Conservation (phyloP, 2,888 invertebrate genomes). For the Graphium colonna region DNA sequence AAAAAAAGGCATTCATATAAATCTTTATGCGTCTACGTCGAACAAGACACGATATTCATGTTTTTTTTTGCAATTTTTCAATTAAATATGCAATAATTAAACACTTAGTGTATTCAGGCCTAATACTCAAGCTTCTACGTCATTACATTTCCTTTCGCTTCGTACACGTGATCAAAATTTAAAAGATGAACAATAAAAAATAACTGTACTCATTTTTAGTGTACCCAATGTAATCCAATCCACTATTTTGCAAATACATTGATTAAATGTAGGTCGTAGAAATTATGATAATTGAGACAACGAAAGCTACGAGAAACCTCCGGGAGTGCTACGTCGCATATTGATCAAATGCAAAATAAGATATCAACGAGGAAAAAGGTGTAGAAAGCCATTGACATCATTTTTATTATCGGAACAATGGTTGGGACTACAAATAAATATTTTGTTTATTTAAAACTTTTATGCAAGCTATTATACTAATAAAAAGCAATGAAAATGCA, state of each 20-base stretch:
- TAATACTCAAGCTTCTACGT: no score
- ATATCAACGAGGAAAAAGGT: slow-evolving; percentile 30
- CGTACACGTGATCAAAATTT: no score
- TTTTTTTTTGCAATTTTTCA: no score
- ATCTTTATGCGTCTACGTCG: no score
- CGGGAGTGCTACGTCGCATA: slow-evolving; percentile 13
- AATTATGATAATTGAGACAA: slow-evolving; percentile 16
- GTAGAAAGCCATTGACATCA: background rate
- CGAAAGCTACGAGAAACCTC: slow-evolving; percentile 15
- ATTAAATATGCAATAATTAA: no score
- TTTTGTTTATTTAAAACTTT: no score
- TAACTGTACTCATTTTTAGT: background rate
- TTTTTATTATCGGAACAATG: background rate
- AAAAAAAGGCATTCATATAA: no score
- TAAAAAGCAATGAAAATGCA: no score
- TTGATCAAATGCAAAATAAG: slow-evolving; percentile 10
- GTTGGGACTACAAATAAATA: background rate
- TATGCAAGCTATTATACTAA: no score
- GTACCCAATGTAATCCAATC: no score
- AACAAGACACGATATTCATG: no score
- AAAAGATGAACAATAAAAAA: background rate
- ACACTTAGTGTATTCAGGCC: background rate
- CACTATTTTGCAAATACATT: no score
- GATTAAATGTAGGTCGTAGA: slow-evolving; percentile 20
- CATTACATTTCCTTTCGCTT: background rate